Evolutionary conservation across 2,113 vertebrate genomes (phyloP).

Genomic region (Mormoops blainvillei): DNA sequence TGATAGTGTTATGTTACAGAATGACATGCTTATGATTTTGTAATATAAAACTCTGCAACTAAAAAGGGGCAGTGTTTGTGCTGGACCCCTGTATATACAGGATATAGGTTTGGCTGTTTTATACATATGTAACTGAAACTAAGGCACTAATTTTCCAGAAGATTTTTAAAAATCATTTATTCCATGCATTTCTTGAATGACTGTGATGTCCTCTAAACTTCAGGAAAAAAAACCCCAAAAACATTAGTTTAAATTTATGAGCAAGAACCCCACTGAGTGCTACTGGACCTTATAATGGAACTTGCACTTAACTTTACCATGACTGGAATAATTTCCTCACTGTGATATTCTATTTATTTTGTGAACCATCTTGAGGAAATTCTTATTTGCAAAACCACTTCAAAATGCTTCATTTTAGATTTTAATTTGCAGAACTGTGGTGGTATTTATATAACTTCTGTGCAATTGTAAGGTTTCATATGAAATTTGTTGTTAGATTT

Average conservation of each 20-base stretch:
- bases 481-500: not conserved
- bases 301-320: not conserved
- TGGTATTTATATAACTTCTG: not conserved
- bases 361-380: conserved; percentile 18
- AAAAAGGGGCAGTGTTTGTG: too few relatives aligned
- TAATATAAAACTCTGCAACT: too few relatives aligned
- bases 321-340: conserved; percentile 5
- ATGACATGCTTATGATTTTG: too few relatives aligned
- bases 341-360: conserved; percentile 10
- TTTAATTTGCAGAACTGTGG: conserved; percentile 25
- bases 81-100: not conserved
- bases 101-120: not conserved
- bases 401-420: conserved; percentile 2
- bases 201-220: not conserved
- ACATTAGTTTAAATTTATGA: conserved; percentile 12
- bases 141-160: not conserved
- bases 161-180: not conserved
- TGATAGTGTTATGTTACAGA: too few relatives aligned
- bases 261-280: not conserved
- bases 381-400: conserved; percentile 7
- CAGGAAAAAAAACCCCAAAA: conserved; percentile 15
- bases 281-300: not conserved
- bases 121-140: not conserved
- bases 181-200: not conserved
- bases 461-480: not conserved